phyloP scores from a whole-genome alignment of 2,113 vertebrate genomes.

The Paedocypris sp. region DNA sequence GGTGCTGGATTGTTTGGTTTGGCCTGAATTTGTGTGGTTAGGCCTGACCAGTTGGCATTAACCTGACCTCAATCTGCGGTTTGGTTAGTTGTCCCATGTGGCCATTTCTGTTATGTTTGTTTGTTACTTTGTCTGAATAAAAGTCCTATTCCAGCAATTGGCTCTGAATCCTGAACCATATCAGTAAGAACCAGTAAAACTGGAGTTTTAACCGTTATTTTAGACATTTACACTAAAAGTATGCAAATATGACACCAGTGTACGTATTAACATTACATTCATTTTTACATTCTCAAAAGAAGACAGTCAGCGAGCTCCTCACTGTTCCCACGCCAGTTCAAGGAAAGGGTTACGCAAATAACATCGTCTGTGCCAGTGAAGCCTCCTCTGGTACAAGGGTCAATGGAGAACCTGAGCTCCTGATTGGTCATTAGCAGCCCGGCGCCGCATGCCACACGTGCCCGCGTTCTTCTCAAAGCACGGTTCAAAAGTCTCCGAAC shows the following conservation, averaged over 20 bases:
- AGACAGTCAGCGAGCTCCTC: not conserved
- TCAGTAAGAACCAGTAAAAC: too few species aligned
- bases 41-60: too few species aligned
- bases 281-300: too few species aligned
- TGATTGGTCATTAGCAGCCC: not conserved
- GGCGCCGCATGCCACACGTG: not conserved
- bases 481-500: not conserved
- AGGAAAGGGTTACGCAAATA: conserved; percentile 2
- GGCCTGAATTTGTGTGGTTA: too few species aligned
- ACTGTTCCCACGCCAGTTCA: not conserved
- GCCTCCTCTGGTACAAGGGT: not conserved
- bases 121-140: too few species aligned
- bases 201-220: too few species aligned
- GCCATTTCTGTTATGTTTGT: too few species aligned
- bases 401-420: not conserved
- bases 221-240: not conserved
- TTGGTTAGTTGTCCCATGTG: too few species aligned
- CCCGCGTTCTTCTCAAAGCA: not conserved
- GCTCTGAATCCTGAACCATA: too few species aligned
- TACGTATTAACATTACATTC: not conserved
- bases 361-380: not conserved
- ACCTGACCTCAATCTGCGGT: too few species aligned
- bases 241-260: not conserved
- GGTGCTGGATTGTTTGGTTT: too few species aligned
- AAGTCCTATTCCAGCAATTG: too few species aligned